Conservation (phyloP, 2,797 vertebrate species). For the Megaceryle alcyon region DNA sequence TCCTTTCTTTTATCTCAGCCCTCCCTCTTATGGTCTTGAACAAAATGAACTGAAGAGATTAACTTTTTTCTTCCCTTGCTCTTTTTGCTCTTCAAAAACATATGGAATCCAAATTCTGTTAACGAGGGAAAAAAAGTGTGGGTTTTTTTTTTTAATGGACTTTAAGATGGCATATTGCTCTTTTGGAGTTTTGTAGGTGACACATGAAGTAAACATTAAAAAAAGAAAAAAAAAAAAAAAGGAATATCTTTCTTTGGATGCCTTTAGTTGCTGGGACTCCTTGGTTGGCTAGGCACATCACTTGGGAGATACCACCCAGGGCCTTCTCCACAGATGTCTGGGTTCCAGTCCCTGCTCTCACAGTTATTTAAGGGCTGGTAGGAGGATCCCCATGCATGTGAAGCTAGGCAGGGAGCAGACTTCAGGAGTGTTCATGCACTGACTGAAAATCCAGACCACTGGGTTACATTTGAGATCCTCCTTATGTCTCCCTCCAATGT, state of each 20-base stretch:
- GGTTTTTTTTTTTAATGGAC: not conserved
- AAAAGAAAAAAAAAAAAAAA: not conserved
- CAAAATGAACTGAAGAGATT: not conserved
- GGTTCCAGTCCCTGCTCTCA: not conserved
- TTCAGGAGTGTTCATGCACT: not conserved
- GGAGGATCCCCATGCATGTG: not conserved
- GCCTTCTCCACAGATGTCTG: not conserved
- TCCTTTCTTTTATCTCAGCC: not conserved
- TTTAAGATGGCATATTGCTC: not conserved
- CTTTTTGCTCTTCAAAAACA: not conserved
- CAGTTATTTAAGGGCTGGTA: not conserved
- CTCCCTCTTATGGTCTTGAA: not conserved
- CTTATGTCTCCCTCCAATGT: rapidly evolving
- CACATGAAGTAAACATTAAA: not conserved
- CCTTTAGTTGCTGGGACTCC: not conserved
- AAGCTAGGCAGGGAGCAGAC: not conserved
- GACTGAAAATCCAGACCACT: not conserved
- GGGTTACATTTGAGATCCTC: not conserved
- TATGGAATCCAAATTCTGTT: not conserved
- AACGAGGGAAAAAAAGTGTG: not conserved
- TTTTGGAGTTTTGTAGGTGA: not conserved
- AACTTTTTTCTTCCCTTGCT: not conserved
- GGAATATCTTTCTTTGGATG: not conserved
- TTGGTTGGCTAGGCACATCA: not conserved
- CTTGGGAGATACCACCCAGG: not conserved